Evolutionary conservation across 2,113 vertebrate species (phyloP), one percentile per base, ranked within the genome.

Genomic region (Motacilla tschutschensis): DNA sequence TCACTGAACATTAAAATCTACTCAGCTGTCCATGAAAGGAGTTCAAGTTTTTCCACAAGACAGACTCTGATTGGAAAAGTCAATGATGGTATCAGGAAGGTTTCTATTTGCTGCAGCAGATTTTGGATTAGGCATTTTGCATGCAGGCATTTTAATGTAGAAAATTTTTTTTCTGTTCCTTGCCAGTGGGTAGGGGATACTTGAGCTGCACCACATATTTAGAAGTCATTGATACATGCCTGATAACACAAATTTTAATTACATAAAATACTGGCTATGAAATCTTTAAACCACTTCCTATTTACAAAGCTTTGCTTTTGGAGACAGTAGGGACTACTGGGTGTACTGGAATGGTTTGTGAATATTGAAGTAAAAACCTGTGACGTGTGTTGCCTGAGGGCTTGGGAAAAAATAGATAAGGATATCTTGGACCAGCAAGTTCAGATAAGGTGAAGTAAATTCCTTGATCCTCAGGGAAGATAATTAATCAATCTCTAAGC

Each of bases 391-490:
- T 83, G 51, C 81, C 55, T 51, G 57, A 78, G 38, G 73, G 11
- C 78, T 87, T 88, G 53, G 69, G 16, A 60, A 83, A 66, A 93
- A 55, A 0, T 17, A 60, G 43, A 47, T 21, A 48, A 36, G 73
- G 67, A 20, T 91, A 79, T 91, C 92, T 59, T 84, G 33, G 80
- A 47, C n/a, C 57, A 83, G 41, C 51, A 38, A 35, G 54, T 36
- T 59, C 2, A 12, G 58, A 65, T 69, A 60, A 41, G 57, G 35
- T 79, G 69, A 91, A 58, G 36, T 48, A 66, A 87, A 81, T 89
- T 91, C 62, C 54, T 92, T 89, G 66, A 90, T 84, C 86, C 72
- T 75, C 41, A 85, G 92, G 66, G 40, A 92, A 91, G 93, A 90
- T 92, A 95, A 88, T 90, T 87, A 54, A 35, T 92, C 83, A 73